Evolutionary conservation across 2,888 invertebrate species (phyloP).

Genomic region (Eucera pruinosa): DNA sequence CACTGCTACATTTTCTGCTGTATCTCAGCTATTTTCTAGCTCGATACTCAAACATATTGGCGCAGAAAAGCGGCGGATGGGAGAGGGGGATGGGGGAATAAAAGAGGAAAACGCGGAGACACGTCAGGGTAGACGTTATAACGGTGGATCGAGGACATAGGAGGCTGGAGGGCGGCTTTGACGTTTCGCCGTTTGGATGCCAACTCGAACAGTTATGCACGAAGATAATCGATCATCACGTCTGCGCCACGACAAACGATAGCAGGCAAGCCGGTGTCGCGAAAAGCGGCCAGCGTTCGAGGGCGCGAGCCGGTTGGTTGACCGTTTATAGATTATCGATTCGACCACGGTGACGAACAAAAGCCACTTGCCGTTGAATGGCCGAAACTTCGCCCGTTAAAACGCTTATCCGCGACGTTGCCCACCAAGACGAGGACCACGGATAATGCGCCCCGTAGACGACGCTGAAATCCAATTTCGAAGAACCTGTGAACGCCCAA

Average conservation of each 20-base stretch:
- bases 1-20: too few relatives aligned
- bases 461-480: constrained; percentile 30
- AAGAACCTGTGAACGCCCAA: constrained; percentile 25
- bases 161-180: background rate
- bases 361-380: constrained; percentile 54
- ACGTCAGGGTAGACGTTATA: background rate
- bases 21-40: too few relatives aligned
- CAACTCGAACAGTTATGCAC: constrained; percentile 29
- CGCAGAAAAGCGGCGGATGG: background rate
- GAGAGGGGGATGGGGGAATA: background rate
- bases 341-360: constrained; percentile 58
- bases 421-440: constrained; percentile 11
- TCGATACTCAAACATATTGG: too few relatives aligned
- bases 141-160: background rate
- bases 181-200: constrained; percentile 38
- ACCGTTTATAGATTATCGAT: constrained; percentile 72
- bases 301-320: constrained; percentile 45
- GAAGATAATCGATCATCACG: constrained; percentile 63
- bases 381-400: constrained; percentile 65
- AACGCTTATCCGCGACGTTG: constrained; percentile 43
- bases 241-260: constrained; percentile 42
- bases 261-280: constrained; percentile 40
- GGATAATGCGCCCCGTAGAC: constrained; percentile 23
- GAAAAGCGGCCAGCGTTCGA: constrained; percentile 55
- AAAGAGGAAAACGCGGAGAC: background rate